A percentile compares a stretch with the other conserved stretches of the same genome.
phyloP scores from a whole-genome alignment of 2,797 vertebrate genomes.

The Aphelocoma californica region DNA sequence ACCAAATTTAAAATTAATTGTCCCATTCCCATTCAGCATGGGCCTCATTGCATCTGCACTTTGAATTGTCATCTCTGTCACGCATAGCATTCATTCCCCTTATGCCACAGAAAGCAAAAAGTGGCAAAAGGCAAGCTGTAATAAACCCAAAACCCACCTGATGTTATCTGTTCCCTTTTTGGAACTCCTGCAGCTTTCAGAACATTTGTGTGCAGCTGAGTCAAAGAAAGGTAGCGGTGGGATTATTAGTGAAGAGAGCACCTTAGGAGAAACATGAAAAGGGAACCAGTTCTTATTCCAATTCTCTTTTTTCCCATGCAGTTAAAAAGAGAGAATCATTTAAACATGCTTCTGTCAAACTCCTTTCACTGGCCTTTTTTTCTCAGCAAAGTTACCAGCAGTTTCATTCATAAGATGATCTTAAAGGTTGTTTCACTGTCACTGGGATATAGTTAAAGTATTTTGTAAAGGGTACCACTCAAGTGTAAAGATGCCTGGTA shows the following conservation, averaged over 20 bases:
- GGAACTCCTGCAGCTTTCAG: slow-evolving; percentile 59
- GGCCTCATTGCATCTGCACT: not conserved
- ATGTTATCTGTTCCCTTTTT: slow-evolving; percentile 60
- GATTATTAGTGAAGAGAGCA: slow-evolving; percentile 67
- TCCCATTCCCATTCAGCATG: not conserved
- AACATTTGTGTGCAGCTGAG: slow-evolving; percentile 68
- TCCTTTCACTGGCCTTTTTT: slow-evolving; percentile 67
- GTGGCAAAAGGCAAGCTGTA: slow-evolving; percentile 67
- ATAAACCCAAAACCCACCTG: slow-evolving; percentile 40
- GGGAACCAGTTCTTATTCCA: slow-evolving; percentile 18
- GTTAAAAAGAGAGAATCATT: slow-evolving; percentile 70
- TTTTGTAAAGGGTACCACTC: slow-evolving; percentile 71
- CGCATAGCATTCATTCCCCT: slow-evolving; percentile 43
- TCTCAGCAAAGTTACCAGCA: slow-evolving; percentile 65
- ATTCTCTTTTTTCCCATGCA: slow-evolving; percentile 50
- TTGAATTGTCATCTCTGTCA: not conserved
- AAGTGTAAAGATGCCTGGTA: slow-evolving; percentile 75
- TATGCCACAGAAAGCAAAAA: slow-evolving; percentile 62
- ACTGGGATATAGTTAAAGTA: slow-evolving; percentile 61
- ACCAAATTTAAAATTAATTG: slow-evolving; percentile 45
- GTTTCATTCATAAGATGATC: slow-evolving; percentile 75
- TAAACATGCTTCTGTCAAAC: slow-evolving; percentile 56
- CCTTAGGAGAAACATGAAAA: slow-evolving; percentile 67
- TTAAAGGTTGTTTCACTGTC: slow-evolving; percentile 74
- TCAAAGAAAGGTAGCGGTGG: slow-evolving; percentile 58